phyloP scores from a whole-genome alignment of 2,113 vertebrate species.

The Junco hyemalis region DNA sequence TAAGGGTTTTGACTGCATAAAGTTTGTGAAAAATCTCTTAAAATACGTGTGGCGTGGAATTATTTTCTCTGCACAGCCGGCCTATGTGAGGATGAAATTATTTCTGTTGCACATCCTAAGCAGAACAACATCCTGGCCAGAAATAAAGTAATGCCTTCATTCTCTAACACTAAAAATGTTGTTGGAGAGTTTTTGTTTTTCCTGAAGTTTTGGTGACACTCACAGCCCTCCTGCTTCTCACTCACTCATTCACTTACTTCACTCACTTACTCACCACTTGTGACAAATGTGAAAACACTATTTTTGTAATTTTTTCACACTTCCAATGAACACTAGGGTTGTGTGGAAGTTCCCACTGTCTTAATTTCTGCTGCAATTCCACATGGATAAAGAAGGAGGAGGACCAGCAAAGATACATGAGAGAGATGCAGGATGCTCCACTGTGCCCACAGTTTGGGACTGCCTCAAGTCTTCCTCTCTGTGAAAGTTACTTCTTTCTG shows the following conservation, averaged over 20 bases:
- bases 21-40: neutral
- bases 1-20: neutral
- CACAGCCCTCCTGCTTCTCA: neutral
- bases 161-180: neutral
- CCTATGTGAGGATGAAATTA: rapidly evolving
- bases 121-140: neutral
- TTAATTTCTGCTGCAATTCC: neutral
- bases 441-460: neutral
- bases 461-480: neutral
- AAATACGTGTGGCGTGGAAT: neutral
- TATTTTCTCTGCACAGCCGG: neutral
- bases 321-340: neutral
- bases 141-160: neutral
- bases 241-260: neutral
- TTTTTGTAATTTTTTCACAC: neutral
- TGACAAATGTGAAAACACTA: rapidly evolving
- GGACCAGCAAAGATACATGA: neutral
- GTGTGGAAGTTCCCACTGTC: neutral
- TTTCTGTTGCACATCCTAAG: neutral
- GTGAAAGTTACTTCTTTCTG: neutral
- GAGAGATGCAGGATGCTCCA: neutral
- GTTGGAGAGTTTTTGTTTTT: neutral
- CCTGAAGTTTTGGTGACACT: neutral
- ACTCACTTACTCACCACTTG: neutral
- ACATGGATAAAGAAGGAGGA: neutral